phyloP scores from a whole-genome alignment of 1,140 invertebrate species.

The Drosophila equinoxialis region DNA sequence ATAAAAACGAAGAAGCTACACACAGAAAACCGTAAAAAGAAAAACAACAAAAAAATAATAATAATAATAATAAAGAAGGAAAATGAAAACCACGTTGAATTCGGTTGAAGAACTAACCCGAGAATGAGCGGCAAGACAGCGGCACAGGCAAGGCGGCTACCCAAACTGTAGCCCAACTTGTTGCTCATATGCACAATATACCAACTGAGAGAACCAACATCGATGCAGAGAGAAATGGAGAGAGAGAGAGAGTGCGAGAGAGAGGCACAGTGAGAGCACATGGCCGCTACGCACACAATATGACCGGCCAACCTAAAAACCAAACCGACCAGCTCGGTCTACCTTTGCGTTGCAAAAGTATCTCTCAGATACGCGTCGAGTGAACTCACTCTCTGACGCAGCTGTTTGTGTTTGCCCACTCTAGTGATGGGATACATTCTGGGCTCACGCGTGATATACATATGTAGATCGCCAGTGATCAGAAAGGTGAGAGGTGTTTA shows the following conservation, averaged over 20 bases:
- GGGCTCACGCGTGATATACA: background rate
- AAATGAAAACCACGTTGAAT: conserved; percentile 17
- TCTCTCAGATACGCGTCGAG: conserved; percentile 17
- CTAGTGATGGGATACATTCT: background rate
- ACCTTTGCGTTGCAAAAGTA: conserved; percentile 21
- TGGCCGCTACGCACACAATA: conserved; percentile 14
- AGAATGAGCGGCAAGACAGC: conserved; percentile 17
- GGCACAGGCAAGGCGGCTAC: conserved; percentile 3
- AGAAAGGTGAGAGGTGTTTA: no score
- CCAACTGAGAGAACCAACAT: background rate
- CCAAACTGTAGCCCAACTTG: conserved; percentile 21
- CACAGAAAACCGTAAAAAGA: background rate
- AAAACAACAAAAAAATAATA: background rate
- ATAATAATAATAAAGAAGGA: background rate
- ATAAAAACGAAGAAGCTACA: conserved; percentile 3
- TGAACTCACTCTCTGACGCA: background rate
- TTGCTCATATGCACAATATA: background rate
- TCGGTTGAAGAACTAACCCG: conserved; percentile 25
- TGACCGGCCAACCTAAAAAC: background rate
- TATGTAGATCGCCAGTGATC: no score
- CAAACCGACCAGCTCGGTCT: background rate
- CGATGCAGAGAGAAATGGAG: background rate
- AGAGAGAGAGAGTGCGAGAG: conserved; percentile 4
- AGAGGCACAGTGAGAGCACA: conserved; percentile 1
- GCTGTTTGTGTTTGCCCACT: background rate